Conservation (phyloP, 64 coral and sea anemone species). For the Montipora cactus region DNA sequence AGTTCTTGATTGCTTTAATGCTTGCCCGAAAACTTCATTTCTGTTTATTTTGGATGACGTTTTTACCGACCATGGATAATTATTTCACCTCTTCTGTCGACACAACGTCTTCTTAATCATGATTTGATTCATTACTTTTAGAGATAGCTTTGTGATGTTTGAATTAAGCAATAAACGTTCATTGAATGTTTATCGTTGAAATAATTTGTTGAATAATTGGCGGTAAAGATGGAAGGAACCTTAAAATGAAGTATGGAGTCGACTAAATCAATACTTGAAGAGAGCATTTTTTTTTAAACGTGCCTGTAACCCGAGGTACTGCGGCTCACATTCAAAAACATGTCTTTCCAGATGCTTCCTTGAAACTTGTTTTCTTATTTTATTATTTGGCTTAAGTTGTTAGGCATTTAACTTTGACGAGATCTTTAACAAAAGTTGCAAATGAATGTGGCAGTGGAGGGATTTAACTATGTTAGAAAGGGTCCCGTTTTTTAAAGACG, state of each 20-base stretch:
- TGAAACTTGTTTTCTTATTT: no score
- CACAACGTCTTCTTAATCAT: not conserved
- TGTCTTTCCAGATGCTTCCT: not conserved
- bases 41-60: slow-evolving; percentile 17
- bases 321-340: not conserved
- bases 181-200: not conserved
- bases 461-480: no score
- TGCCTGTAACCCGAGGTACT: no score
- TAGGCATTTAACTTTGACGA: no score
- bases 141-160: not conserved
- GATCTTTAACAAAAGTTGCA: no score
- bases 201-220: not conserved
- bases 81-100: not conserved
- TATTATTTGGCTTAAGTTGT: no score
- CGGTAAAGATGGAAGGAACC: not conserved
- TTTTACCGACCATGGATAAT: slow-evolving; percentile 1
- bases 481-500: no score
- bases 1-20: not conserved
- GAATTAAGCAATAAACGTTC: not conserved
- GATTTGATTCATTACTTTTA: not conserved
- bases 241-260: not conserved
- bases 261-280: not conserved
- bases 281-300: not conserved
- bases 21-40: not conserved
- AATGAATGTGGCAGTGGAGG: no score